Evolutionary conservation across 2,113 vertebrate species (phyloP), one percentile per base, ranked within the genome.

Genomic region (Poeciliopsis turrubarensis): DNA sequence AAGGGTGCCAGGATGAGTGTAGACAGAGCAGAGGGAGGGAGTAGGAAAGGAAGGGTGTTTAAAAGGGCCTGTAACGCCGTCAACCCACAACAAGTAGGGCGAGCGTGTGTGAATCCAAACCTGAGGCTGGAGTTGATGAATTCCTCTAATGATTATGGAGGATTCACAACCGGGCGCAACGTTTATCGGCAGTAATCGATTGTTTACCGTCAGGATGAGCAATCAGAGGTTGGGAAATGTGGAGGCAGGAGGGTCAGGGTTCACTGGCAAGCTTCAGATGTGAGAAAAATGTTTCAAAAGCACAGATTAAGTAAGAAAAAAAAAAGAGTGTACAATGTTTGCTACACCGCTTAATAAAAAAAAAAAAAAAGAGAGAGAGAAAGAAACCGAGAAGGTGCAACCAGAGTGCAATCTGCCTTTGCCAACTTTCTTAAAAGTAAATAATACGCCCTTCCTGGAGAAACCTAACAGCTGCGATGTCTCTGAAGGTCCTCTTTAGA

Each of bases 221-320:
- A 26, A 19, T 82, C 70, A 19, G 26, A 25, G 14, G 29, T 41
- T n/a, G 37, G 4, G 17, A 57, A 22, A 57, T 19, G 17, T 26
- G n/a, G 14, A 39, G 34, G 34, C 14, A 41, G 39, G 65, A 66
- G 34, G 34, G 39, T 34, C 39, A 67, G 65, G 37, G 37, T 67
- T 67, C 37, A 67, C 8, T n/a, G 15, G 15, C 6, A 6, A 41
- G 60, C n/a, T 57, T 63, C 82, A 85, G 77, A 79, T 0, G 13
- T 29, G 65, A 84, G 72, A 78, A 73, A 85, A 89, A 86, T 70
- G 67, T 83, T 84, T 85, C 72, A 78, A 82, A 87, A 75, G 32
- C 70, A 65, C 65, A 64, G 54, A 26, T 41, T 57, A 57, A 57
- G 41, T 66, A 85, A 87, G 75, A 84, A 85, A 78, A 34, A 32